phyloP scores from a whole-genome alignment of 2,888 invertebrate species.

The Pecten maximus region DNA sequence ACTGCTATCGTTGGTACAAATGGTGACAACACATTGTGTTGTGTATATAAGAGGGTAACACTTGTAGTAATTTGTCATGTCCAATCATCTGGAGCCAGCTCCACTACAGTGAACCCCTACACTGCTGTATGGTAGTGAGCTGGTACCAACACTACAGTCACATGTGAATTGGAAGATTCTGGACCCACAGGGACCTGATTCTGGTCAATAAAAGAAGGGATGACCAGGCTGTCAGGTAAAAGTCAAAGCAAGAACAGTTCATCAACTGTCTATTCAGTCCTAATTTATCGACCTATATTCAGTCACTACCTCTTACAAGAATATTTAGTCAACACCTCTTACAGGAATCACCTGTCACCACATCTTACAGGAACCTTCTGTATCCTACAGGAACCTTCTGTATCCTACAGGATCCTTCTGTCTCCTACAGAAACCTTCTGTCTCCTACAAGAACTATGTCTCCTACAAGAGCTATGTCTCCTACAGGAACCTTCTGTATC shows the following conservation, averaged over 20 bases:
- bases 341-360: background rate
- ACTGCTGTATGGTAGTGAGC: background rate
- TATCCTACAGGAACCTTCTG: background rate
- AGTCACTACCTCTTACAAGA: background rate
- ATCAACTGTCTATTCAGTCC: background rate
- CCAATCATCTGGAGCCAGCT: background rate
- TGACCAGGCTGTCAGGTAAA: background rate
- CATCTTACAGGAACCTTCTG: background rate
- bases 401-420: too few species aligned
- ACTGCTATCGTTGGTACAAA: background rate
- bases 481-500: too few species aligned
- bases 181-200: background rate
- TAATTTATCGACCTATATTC: too few species aligned
- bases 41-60: background rate
- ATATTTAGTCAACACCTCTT: background rate
- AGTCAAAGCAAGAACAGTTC: background rate
- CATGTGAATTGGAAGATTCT: background rate
- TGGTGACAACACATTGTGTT: background rate
- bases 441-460: too few species aligned
- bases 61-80: background rate
- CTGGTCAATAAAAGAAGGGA: background rate
- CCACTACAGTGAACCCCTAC: background rate
- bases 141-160: background rate
- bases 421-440: background rate
- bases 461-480: too few species aligned